Percentiles rank a stretch among this genome's conserved stretches.
Evolutionary conservation across 1,140 invertebrate species (phyloP).

Genomic region (Drosophila littoralis): DNA sequence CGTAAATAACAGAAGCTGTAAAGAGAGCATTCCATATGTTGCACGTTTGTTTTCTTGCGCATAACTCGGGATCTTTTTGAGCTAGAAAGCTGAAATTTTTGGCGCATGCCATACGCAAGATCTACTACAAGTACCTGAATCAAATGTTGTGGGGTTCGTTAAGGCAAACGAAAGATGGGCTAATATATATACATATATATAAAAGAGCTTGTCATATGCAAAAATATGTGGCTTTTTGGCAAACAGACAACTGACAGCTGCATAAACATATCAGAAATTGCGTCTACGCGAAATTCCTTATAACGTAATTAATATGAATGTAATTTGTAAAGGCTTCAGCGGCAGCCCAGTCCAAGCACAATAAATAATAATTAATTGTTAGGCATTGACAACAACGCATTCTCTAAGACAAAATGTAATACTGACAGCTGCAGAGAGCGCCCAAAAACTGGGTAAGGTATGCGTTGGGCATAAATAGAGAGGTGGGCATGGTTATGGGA

Average conservation of each 20-base stretch:
- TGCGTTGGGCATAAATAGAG: constrained; percentile 12
- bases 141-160: background rate
- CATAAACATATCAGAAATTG: constrained; percentile 20
- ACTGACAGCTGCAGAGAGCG: constrained; percentile 57
- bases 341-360: constrained; percentile 2
- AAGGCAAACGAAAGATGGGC: background rate
- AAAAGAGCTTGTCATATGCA: constrained; percentile 1
- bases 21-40: background rate
- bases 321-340: constrained; percentile 15
- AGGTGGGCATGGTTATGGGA: background rate
- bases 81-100: background rate
- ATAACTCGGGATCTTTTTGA: constrained; percentile 5
- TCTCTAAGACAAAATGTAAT: constrained; percentile 27
- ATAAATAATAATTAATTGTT: constrained; percentile 47
- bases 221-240: constrained; percentile 10
- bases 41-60: background rate
- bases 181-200: no score
- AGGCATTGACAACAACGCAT: constrained; percentile 30
- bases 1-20: constrained; percentile 3
- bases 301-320: constrained; percentile 22
- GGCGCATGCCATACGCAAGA: background rate
- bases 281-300: constrained; percentile 24
- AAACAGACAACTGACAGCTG: constrained; percentile 47
- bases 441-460: constrained; percentile 49
- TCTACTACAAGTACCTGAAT: background rate